phyloP scores from a whole-genome alignment of 1,140 invertebrate genomes.

The Drosophila novamexicana region DNA sequence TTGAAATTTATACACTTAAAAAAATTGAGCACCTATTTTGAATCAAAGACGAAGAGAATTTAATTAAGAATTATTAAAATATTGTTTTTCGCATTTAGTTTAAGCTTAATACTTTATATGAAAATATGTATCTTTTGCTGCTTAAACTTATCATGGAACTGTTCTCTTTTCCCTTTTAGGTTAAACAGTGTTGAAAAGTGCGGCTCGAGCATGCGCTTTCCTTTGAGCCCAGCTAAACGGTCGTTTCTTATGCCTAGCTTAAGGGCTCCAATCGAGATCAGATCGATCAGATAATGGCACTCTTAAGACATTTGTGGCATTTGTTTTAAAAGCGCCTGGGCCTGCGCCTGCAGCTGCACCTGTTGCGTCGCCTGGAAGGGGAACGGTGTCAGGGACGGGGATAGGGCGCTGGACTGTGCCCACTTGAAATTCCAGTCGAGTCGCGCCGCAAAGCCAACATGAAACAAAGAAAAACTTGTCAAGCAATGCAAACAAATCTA shows the following conservation, averaged over 20 bases:
- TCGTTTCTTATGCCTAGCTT: conserved; percentile 5
- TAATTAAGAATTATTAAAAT: too few species aligned
- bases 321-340: conserved; percentile 70
- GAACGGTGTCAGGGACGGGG: background rate
- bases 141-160: background rate
- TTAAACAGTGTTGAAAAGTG: background rate
- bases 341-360: conserved; percentile 66
- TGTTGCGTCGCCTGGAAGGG: conserved; percentile 36
- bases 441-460: conserved; percentile 62
- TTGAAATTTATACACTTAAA: background rate
- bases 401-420: conserved; percentile 1
- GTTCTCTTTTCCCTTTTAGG: background rate
- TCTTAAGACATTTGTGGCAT: conserved; percentile 61
- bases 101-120: too few species aligned
- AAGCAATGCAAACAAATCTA: conserved; percentile 59
- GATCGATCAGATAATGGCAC: conserved; percentile 25
- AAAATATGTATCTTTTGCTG: too few species aligned
- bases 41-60: too few species aligned
- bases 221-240: background rate
- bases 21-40: background rate
- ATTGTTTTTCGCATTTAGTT: too few species aligned
- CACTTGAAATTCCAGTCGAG: conserved; percentile 73
- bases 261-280: conserved; percentile 18
- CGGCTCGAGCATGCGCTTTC: background rate
- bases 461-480: conserved; percentile 67